Percentiles rank a stretch among this genome's conserved stretches.
These are phyloP conservation scores for Calidris pugnax DNA, from an alignment of 2,113 vertebrate genomes.

Conservation along the genomic window DNA sequence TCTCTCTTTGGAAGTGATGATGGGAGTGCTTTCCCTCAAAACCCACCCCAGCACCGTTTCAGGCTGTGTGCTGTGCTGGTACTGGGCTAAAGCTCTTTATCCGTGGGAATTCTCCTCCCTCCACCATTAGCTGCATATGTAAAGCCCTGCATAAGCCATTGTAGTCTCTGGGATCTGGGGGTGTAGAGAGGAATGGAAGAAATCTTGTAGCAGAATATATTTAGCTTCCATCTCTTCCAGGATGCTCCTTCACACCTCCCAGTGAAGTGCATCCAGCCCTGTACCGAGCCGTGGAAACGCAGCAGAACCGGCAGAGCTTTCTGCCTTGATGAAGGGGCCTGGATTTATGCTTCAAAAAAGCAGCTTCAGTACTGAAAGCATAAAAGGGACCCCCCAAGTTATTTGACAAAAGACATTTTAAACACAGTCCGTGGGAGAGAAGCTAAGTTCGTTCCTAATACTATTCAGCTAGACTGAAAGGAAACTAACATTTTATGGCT, in stretches of 20 bases:
- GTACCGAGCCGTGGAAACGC: neutral
- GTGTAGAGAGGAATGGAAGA: conserved; percentile 55
- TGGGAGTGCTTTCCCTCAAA: neutral
- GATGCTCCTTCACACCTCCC: conserved; percentile 62
- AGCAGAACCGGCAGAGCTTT: conserved; percentile 11
- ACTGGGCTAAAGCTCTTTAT: conserved; percentile 22
- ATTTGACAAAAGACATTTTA: neutral
- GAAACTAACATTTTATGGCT: neutral
- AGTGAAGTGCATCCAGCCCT: conserved; percentile 22
- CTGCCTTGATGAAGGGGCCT: neutral
- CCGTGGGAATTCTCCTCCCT: conserved; percentile 50
- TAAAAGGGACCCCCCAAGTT: neutral
- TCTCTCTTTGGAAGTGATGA: neutral
- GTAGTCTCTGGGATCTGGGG: conserved; percentile 53
- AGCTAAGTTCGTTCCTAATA: neutral
- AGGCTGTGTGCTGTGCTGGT: neutral
- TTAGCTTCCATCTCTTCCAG: conserved; percentile 58
- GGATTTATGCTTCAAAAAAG: neutral
- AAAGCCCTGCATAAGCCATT: conserved; percentile 51
- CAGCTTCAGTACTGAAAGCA: neutral
- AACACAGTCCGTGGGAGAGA: neutral
- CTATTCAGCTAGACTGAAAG: neutral
- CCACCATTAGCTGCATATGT: conserved; percentile 25
- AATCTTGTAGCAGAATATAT: conserved; percentile 62
- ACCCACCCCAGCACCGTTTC: conserved; percentile 12